A percentile compares a stretch with the other conserved stretches of the same genome.
phyloP scores from a whole-genome alignment of 2,888 invertebrate genomes.

The Archips xylosteana region DNA sequence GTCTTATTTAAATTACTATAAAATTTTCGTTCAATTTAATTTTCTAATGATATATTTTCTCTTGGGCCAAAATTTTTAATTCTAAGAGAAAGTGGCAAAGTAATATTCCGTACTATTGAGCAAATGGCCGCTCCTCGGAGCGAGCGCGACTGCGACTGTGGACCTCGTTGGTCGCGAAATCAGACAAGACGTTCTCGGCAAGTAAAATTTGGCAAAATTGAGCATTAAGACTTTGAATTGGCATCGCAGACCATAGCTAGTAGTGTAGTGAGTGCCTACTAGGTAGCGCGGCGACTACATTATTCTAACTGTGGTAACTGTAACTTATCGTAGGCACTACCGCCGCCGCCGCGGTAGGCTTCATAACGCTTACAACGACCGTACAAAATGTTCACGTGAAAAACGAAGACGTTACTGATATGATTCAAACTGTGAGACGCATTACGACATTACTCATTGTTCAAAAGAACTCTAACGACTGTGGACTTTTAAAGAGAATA shows the following conservation, averaged over 20 bases:
- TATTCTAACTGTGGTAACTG: constrained; percentile 82
- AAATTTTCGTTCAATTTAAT: constrained; percentile 63
- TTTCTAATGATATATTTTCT: constrained; percentile 72
- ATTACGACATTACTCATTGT: constrained; percentile 71
- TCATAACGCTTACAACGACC: constrained; percentile 32
- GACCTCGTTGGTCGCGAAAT: constrained; percentile 63
- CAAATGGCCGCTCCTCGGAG: constrained; percentile 58
- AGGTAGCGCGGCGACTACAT: constrained; percentile 74
- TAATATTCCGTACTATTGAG: constrained; percentile 75
- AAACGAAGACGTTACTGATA: constrained; percentile 67
- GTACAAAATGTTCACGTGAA: constrained; percentile 62
- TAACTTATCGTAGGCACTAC: constrained; percentile 60
- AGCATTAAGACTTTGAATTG: constrained; percentile 81
- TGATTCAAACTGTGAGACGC: constrained; percentile 74
- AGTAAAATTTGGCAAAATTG: constrained; percentile 86
- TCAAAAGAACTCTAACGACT: constrained; percentile 83
- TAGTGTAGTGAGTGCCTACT: constrained; percentile 65
- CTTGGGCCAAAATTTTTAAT: constrained; percentile 67
- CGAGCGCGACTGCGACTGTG: constrained; percentile 60
- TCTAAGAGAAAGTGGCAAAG: constrained; percentile 63
- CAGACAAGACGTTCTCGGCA: constrained; percentile 80
- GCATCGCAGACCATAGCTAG: constrained; percentile 74
- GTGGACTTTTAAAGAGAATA: constrained; percentile 81
- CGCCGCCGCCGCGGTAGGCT: neutral
- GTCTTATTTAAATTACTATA: constrained; percentile 72